Conservation (phyloP, 2,888 invertebrate genomes). For the Macrosoma leucophasiata region DNA sequence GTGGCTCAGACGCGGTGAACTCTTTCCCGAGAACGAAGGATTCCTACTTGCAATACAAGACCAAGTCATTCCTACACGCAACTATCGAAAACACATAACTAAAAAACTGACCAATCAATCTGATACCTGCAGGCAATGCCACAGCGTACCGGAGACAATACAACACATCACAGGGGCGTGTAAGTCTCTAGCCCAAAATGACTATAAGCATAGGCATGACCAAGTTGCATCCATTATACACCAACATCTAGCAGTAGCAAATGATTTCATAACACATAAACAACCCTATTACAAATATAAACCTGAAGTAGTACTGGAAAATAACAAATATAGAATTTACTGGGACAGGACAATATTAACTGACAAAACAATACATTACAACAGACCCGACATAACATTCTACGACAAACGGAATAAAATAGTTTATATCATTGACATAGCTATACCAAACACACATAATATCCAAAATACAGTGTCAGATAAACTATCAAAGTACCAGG, state of each 20-base stretch:
- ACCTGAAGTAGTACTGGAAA: slow-evolving; percentile 9
- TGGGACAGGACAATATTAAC: slow-evolving; percentile 7
- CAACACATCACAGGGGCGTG: slow-evolving; percentile 23
- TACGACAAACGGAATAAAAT: slow-evolving; percentile 7
- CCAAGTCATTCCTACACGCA: too few species aligned
- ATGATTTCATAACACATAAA: slow-evolving; percentile 4
- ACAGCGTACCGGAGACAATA: slow-evolving; percentile 19
- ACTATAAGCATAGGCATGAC: slow-evolving; percentile 23
- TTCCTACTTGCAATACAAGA: too few species aligned
- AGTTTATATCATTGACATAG: slow-evolving; percentile 14
- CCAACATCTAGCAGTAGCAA: slow-evolving; percentile 14
- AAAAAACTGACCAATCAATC: too few species aligned
- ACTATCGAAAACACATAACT: too few species aligned
- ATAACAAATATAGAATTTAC: slow-evolving; percentile 7
- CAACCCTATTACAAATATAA: slow-evolving; percentile 17
- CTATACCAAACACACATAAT: slow-evolving; percentile 16
- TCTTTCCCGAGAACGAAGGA: too few species aligned
- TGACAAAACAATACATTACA: background rate
- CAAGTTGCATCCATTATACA: slow-evolving; percentile 17
- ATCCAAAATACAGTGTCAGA: slow-evolving; percentile 12
- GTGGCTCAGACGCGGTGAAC: too few species aligned
- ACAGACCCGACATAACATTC: too few species aligned
- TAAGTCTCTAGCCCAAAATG: slow-evolving; percentile 14
- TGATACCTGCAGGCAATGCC: slow-evolving; percentile 12
- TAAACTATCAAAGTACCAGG: background rate